Percentiles rank a stretch among this genome's conserved stretches.
Conservation (phyloP, 2,113 vertebrate genomes). For the Enhydra lutris region DNA sequence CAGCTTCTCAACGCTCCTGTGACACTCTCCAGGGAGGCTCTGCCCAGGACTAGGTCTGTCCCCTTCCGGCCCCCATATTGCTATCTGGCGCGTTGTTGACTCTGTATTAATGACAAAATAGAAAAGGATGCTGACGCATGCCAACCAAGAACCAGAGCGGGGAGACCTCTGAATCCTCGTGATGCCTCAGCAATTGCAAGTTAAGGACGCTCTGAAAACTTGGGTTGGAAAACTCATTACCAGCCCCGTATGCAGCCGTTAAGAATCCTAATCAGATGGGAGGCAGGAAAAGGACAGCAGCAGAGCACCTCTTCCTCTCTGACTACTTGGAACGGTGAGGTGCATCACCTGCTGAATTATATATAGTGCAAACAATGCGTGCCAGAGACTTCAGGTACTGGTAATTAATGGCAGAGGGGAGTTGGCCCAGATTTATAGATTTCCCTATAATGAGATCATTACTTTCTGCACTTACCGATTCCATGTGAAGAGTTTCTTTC, state of each 20-base stretch:
- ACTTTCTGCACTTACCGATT: constrained; percentile 55
- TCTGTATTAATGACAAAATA: not conserved
- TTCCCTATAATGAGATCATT: constrained; percentile 10
- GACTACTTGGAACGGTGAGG: not conserved
- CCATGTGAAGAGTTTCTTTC: constrained; percentile 41
- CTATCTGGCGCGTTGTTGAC: not conserved
- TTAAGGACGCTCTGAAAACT: not conserved
- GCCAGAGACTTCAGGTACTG: not conserved
- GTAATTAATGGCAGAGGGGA: not conserved
- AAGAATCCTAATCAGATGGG: constrained; percentile 29
- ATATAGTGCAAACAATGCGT: not conserved
- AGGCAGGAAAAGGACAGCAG: not conserved
- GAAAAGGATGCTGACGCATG: not conserved
- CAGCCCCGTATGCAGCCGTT: not conserved
- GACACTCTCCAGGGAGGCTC: not conserved
- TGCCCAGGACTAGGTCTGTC: not conserved
- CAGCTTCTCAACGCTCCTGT: not conserved
- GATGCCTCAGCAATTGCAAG: not conserved
- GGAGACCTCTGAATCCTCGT: not conserved
- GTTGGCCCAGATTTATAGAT: not conserved
- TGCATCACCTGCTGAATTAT: not conserved
- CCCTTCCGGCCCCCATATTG: not conserved
- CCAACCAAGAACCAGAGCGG: not conserved
- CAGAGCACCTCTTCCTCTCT: not conserved
- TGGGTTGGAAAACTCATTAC: not conserved